phyloP scores from a whole-genome alignment of 30 jellyfish, hydroid and myxozoan genomes.

The Turritopsis dohrnii region DNA sequence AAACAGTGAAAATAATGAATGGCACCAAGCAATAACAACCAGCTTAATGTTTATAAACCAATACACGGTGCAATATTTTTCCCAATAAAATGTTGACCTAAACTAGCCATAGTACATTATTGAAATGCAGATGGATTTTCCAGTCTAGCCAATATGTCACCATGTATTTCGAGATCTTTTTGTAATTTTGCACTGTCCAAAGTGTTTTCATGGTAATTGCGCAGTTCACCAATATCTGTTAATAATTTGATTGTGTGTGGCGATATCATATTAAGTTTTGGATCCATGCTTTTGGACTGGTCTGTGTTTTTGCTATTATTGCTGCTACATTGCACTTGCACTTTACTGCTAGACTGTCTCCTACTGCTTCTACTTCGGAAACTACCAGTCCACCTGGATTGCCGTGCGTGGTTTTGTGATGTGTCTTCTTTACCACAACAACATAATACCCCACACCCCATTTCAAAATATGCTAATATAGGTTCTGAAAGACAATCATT shows the following conservation, averaged over 20 bases:
- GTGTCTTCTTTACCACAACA: not conserved
- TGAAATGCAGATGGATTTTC: conserved; percentile 75
- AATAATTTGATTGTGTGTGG: conserved; percentile 80
- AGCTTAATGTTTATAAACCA: not conserved
- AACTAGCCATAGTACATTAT: too few relatives aligned
- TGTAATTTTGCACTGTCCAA: conserved; percentile 65
- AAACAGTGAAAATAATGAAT: not conserved
- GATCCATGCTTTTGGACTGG: conserved; percentile 12
- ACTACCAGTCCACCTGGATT: not conserved
- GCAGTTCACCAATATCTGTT: conserved; percentile 83
- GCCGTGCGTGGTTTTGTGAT: not conserved
- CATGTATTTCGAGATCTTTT: conserved; percentile 72
- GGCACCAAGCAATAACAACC: not conserved
- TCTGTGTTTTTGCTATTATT: not conserved
- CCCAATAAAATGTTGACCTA: too few relatives aligned
- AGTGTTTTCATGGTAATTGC: conserved; percentile 53
- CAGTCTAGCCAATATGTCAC: conserved; percentile 84
- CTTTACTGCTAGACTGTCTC: not conserved
- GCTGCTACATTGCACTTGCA: not conserved
- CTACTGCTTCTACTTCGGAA: not conserved
- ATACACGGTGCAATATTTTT: not conserved
- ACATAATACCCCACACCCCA: not conserved
- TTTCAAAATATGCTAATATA: not conserved
- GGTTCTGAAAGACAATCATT: not conserved
- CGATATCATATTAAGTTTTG: conserved; percentile 65